These are phyloP conservation scores for Triplophysa yarkandensis DNA, from an alignment of 2,797 vertebrate genomes.

Conservation along the genomic window DNA sequence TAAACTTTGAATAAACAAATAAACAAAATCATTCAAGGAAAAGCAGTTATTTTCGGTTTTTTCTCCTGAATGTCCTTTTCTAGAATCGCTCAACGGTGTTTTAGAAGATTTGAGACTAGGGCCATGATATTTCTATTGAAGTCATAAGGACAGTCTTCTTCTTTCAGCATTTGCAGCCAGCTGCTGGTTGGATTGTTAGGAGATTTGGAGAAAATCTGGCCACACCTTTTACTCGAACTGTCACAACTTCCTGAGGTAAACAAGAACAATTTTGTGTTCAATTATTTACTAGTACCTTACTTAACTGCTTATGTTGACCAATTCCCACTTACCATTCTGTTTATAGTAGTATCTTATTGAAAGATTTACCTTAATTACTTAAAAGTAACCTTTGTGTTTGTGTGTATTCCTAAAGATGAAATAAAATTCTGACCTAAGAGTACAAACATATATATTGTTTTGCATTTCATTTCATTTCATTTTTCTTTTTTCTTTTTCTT, in stretches of 20 bases:
- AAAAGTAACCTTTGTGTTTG: no score
- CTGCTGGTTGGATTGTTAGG: constrained; percentile 68
- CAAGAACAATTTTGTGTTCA: not conserved
- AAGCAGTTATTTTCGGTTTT: constrained; percentile 1
- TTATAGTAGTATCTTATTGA: not conserved
- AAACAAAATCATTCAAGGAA: constrained; percentile 24
- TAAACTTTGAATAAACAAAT: constrained; percentile 14
- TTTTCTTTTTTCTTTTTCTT: no score
- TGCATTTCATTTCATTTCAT: no score
- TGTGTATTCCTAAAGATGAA: no score
- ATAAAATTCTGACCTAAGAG: no score
- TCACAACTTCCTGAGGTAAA: constrained; percentile 64
- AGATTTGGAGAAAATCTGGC: constrained; percentile 70
- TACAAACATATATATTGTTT: no score
- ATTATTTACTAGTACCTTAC: not conserved
- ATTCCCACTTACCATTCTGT: no score
- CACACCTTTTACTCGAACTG: constrained; percentile 56
- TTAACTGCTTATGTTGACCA: not conserved
- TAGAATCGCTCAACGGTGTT: constrained; percentile 10
- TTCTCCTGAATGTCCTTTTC: constrained; percentile 16
- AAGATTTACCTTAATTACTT: no score
- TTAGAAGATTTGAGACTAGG: constrained; percentile 49
- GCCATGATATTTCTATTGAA: constrained; percentile 70
- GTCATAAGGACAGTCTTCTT: constrained; percentile 74
- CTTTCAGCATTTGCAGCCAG: constrained; percentile 67